phyloP scores from a whole-genome alignment of 2,888 invertebrate species.

The Oegoconia quadripuncta region DNA sequence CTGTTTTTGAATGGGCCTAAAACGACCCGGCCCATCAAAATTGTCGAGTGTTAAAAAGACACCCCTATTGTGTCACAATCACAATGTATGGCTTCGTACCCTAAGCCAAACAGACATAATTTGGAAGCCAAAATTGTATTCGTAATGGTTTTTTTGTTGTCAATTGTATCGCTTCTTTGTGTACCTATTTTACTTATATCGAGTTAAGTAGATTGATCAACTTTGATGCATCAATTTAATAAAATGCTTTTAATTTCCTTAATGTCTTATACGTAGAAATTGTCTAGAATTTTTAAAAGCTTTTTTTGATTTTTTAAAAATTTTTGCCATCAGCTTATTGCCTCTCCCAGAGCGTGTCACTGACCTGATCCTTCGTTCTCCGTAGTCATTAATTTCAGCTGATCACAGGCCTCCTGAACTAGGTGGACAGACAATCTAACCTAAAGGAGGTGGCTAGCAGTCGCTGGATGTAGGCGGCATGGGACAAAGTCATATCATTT shows the following conservation, averaged over 20 bases:
- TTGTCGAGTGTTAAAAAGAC: slow-evolving; percentile 71
- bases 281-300: too few relatives aligned
- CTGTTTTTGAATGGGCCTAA: slow-evolving; percentile 47
- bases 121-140: slow-evolving; percentile 67
- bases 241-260: neutral
- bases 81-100: slow-evolving; percentile 70
- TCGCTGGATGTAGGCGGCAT: too few relatives aligned
- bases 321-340: too few relatives aligned
- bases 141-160: slow-evolving; percentile 56
- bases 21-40: slow-evolving; percentile 58
- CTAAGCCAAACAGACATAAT: slow-evolving; percentile 63
- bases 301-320: too few relatives aligned
- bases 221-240: slow-evolving; percentile 1
- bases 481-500: too few relatives aligned
- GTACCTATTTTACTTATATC: slow-evolving; percentile 32
- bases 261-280: too few relatives aligned
- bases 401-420: too few relatives aligned
- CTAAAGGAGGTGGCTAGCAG: too few relatives aligned
- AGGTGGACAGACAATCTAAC: too few relatives aligned
- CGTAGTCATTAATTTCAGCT: too few relatives aligned
- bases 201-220: slow-evolving; percentile 16
- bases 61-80: slow-evolving; percentile 60
- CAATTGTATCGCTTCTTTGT: slow-evolving; percentile 39
- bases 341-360: too few relatives aligned
- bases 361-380: too few relatives aligned